Percentiles rank a stretch among this genome's conserved stretches.
Conservation (phyloP, 2,797 vertebrate genomes). For the Amphiprion clarkii region DNA sequence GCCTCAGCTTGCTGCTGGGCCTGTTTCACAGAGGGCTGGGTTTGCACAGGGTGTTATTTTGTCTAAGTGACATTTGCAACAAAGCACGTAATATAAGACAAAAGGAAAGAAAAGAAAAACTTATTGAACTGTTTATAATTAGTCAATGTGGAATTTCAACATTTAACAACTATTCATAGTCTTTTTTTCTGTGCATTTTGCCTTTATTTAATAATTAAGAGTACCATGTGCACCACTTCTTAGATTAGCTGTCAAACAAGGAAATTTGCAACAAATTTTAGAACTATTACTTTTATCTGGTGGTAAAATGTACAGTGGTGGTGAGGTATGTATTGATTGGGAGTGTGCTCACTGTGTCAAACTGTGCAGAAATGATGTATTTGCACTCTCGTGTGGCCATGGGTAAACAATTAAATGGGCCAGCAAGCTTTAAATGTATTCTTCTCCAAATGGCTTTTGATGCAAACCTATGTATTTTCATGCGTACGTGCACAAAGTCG, state of each 20-base stretch:
- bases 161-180: not conserved
- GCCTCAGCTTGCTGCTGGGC: slow-evolving; percentile 29
- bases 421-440: slow-evolving; percentile 3
- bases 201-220: not conserved
- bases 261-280: not conserved
- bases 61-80: not conserved
- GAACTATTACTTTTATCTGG: not conserved
- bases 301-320: not conserved
- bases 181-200: not conserved
- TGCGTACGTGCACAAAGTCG: not conserved
- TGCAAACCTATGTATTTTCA: slow-evolving; percentile 1
- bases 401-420: not conserved
- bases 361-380: not conserved
- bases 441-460: not conserved
- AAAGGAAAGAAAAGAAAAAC: not conserved
- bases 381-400: too few species aligned
- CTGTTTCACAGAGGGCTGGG: slow-evolving; percentile 8
- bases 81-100: not conserved
- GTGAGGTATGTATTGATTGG: not conserved
- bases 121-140: not conserved
- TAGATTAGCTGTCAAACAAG: not conserved
- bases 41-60: slow-evolving; percentile 14
- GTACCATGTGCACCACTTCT: not conserved
- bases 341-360: not conserved
- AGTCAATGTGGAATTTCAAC: not conserved